A percentile compares a stretch with the other conserved stretches of the same genome.
Evolutionary conservation across 2,888 invertebrate species (phyloP).

Genomic region (Agrotis segetum): DNA sequence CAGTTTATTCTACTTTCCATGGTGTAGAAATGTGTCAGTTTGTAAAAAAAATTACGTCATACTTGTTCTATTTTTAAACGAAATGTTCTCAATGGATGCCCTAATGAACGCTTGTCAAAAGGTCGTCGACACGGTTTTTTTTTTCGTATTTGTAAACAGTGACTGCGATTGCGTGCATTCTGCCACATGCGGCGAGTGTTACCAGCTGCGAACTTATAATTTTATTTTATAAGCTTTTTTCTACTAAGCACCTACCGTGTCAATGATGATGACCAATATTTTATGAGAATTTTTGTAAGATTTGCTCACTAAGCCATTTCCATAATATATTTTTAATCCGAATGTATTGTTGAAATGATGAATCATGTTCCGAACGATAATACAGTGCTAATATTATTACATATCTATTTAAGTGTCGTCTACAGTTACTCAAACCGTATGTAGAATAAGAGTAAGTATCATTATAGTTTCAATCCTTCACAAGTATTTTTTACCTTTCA

Average conservation of each 20-base stretch:
- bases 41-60: constrained; percentile 19
- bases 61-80: constrained; percentile 36
- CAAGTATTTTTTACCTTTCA: not conserved
- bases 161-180: constrained; percentile 78
- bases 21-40: not conserved
- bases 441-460: not conserved
- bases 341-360: too few relatives aligned
- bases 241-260: not conserved
- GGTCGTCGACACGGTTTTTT: constrained; percentile 65
- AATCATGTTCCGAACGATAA: too few relatives aligned
- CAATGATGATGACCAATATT: constrained; percentile 2
- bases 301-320: too few relatives aligned
- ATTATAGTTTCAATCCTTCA: not conserved
- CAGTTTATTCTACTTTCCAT: not conserved
- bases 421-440: not conserved
- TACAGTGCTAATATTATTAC: too few relatives aligned
- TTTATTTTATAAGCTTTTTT: constrained; percentile 33
- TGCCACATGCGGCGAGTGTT: constrained; percentile 73
- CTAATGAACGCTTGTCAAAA: constrained; percentile 65
- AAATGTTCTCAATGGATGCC: constrained; percentile 41
- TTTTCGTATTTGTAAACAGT: constrained; percentile 65
- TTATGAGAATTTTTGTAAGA: not conserved
- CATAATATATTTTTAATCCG: too few relatives aligned
- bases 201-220: constrained; percentile 48
- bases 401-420: too few relatives aligned